These are phyloP conservation scores for Siderastrea radians DNA, from an alignment of 92 coral and sea anemone species.

Conservation along the genomic window DNA sequence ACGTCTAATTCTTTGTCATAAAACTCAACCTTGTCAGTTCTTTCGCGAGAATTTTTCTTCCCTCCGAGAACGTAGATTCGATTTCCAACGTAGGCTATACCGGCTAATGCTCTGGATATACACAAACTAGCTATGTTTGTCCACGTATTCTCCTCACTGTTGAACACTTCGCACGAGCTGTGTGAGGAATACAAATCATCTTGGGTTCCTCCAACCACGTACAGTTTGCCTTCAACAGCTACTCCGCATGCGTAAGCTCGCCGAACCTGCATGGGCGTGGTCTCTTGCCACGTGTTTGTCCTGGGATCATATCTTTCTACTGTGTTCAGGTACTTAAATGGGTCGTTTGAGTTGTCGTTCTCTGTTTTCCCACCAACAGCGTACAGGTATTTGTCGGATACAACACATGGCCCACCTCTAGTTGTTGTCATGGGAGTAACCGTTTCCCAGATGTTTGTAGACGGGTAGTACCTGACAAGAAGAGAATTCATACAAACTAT, in stretches of 20 bases:
- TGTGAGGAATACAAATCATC: slow-evolving; percentile 90
- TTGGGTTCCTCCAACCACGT: slow-evolving; percentile 91
- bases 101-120: slow-evolving; percentile 94
- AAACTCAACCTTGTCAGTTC: slow-evolving; percentile 91
- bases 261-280: slow-evolving; percentile 83
- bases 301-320: slow-evolving; percentile 86
- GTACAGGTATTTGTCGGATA: slow-evolving; percentile 83
- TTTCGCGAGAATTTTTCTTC: slow-evolving; percentile 90
- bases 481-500: background rate
- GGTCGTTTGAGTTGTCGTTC: slow-evolving; percentile 74
- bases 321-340: slow-evolving; percentile 79
- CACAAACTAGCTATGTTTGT: slow-evolving; percentile 76
- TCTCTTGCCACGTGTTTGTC: slow-evolving; percentile 78
- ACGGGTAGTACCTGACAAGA: slow-evolving; percentile 78
- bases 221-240: slow-evolving; percentile 71
- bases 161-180: slow-evolving; percentile 90
- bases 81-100: slow-evolving; percentile 81
- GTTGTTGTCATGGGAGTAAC: slow-evolving; percentile 84
- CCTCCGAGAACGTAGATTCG: slow-evolving; percentile 93
- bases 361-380: slow-evolving; percentile 99
- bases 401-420: slow-evolving; percentile 97
- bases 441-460: slow-evolving; percentile 84
- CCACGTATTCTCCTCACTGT: slow-evolving; percentile 77
- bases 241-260: slow-evolving; percentile 95
- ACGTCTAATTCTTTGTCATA: slow-evolving; percentile 82